A percentile compares a stretch with the other conserved stretches of the same genome.
Evolutionary conservation across 2,797 vertebrate species (phyloP).

Genomic region (Dendrocincla tyrannina): DNA sequence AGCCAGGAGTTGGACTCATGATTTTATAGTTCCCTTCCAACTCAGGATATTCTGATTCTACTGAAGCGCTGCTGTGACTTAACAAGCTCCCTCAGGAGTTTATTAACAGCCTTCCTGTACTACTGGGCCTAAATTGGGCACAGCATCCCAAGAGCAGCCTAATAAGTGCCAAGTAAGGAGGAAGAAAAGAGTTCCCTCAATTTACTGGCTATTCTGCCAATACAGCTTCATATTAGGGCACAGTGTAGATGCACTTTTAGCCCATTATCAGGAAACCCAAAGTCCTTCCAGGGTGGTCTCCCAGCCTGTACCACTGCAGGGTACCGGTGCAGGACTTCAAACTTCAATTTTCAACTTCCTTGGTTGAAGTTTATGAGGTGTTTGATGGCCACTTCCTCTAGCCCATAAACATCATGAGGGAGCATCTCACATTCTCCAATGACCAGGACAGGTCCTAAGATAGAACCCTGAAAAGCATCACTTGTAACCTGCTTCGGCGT

Average conservation of each 20-base stretch:
- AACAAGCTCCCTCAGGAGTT: neutral
- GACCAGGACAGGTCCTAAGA: neutral
- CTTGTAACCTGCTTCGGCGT: neutral
- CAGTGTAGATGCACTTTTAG: fast-evolving
- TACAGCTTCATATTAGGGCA: neutral
- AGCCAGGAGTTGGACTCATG: neutral
- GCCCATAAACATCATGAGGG: neutral
- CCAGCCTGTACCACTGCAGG: neutral
- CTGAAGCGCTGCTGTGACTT: neutral
- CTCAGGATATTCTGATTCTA: neutral
- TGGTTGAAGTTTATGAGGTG: neutral
- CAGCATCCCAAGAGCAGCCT: neutral
- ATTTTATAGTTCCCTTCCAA: neutral
- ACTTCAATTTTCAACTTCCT: neutral
- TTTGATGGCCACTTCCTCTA: neutral
- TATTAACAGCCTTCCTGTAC: neutral
- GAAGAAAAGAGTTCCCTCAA: neutral
- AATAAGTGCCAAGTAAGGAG: neutral
- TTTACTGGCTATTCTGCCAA: neutral
- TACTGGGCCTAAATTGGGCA: neutral
- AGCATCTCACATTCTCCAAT: neutral
- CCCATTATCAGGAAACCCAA: neutral
- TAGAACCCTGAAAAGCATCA: neutral
- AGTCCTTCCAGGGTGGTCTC: neutral
- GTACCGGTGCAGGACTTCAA: neutral